phyloP scores from a whole-genome alignment of 2,113 vertebrate species.

The Origma solitaria region DNA sequence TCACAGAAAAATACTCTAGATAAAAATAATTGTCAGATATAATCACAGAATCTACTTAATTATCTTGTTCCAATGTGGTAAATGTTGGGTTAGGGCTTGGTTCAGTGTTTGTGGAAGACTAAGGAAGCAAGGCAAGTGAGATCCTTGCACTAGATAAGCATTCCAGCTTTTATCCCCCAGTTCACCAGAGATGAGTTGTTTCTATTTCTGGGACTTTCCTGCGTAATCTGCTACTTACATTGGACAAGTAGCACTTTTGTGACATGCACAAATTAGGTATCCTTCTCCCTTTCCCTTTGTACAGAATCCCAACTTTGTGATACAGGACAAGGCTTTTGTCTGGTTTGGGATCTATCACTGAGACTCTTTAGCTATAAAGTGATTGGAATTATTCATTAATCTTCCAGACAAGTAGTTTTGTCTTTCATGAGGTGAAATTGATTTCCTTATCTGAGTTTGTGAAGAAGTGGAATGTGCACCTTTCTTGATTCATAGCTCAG shows the following conservation, averaged over 20 bases:
- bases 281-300: neutral
- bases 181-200: neutral
- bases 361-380: neutral
- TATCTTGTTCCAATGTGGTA: neutral
- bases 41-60: neutral
- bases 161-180: neutral
- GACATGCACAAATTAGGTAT: neutral
- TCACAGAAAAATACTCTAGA: neutral
- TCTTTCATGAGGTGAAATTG: constrained; percentile 32
- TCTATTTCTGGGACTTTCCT: neutral
- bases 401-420: constrained; percentile 21
- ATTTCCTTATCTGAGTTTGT: constrained; percentile 20
- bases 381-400: constrained; percentile 19
- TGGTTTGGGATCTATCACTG: constrained; percentile 22
- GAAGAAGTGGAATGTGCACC: neutral
- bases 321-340: constrained; percentile 3
- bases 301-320: neutral
- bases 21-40: neutral
- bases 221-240: neutral
- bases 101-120: neutral
- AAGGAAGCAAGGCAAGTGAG: neutral
- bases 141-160: neutral
- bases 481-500: neutral
- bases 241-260: neutral
- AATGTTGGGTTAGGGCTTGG: neutral